A percentile compares a stretch with the other conserved stretches of the same genome.
These are phyloP conservation scores for Geophilus truncorum DNA, from an alignment of 2,888 invertebrate species.

Conservation along the genomic window DNA sequence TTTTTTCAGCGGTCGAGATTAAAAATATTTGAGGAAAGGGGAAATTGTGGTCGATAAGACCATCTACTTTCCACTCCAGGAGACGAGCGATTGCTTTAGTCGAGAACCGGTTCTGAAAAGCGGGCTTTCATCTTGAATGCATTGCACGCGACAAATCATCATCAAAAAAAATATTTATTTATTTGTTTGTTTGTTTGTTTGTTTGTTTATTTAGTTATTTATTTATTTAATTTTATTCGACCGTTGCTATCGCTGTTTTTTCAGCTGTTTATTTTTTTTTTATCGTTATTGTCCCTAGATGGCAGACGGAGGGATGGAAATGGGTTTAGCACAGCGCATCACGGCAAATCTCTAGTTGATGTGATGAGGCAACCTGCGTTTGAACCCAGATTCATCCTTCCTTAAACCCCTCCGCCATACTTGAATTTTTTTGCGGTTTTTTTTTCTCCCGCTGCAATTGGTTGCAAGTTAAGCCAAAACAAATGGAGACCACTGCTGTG, in stretches of 20 bases:
- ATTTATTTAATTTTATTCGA: too few species aligned
- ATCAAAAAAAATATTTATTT: not conserved
- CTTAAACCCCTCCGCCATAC: not conserved
- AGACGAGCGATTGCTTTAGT: not conserved
- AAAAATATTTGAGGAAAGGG: not conserved
- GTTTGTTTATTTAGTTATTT: too few species aligned
- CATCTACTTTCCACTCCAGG: not conserved
- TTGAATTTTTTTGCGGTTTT: not conserved
- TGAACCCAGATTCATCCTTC: too few species aligned
- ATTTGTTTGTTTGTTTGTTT: too few species aligned
- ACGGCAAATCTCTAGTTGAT: not conserved
- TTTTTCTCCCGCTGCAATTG: not conserved
- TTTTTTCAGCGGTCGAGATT: too few species aligned
- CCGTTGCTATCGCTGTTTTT: too few species aligned
- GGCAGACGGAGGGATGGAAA: not conserved
- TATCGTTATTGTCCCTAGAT: not conserved
- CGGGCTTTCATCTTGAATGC: not conserved
- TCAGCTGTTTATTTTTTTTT: too few species aligned
- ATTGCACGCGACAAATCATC: not conserved
- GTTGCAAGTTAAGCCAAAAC: constrained; percentile 21
- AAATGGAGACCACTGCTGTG: constrained; percentile 27
- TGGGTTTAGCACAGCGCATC: not conserved
- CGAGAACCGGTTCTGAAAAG: not conserved
- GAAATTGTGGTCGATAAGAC: constrained; percentile 11
- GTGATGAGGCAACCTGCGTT: not conserved